These are phyloP conservation scores for Chaetophractus vellerosus DNA, from an alignment of 2,797 vertebrate species.

Conservation along the genomic window DNA sequence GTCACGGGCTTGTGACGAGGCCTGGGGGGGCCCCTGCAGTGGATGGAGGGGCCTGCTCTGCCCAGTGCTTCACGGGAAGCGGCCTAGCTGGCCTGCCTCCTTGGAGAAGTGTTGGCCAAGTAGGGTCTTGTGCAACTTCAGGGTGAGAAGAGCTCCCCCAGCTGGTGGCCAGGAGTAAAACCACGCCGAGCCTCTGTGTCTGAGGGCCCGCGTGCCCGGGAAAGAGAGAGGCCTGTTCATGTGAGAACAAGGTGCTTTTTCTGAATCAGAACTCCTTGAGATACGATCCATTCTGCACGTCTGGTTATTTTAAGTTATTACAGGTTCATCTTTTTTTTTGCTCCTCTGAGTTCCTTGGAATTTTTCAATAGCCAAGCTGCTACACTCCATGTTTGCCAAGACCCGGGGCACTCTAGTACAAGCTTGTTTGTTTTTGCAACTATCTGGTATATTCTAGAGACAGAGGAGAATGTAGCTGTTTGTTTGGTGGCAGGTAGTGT, in stretches of 20 bases:
- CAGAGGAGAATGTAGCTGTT: neutral
- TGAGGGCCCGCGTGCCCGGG: neutral
- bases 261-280: neutral
- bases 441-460: neutral
- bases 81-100: neutral
- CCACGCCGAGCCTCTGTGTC: neutral
- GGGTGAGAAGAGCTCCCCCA: constrained; percentile 58
- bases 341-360: neutral
- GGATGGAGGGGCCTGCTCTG: too few relatives aligned
- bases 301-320: neutral
- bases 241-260: neutral
- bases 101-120: neutral
- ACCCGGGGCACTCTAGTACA: too few relatives aligned
- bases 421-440: neutral
- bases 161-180: constrained; percentile 41
- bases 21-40: neutral
- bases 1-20: neutral
- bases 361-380: neutral
- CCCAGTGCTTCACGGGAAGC: neutral
- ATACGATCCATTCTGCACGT: neutral
- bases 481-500: neutral
- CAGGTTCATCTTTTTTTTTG: neutral
- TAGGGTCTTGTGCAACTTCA: neutral
- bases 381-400: neutral
- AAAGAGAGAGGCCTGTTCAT: neutral